Evolutionary conservation across 2,888 invertebrate species (phyloP).

Genomic region (Perizoma flavofasciatum): DNA sequence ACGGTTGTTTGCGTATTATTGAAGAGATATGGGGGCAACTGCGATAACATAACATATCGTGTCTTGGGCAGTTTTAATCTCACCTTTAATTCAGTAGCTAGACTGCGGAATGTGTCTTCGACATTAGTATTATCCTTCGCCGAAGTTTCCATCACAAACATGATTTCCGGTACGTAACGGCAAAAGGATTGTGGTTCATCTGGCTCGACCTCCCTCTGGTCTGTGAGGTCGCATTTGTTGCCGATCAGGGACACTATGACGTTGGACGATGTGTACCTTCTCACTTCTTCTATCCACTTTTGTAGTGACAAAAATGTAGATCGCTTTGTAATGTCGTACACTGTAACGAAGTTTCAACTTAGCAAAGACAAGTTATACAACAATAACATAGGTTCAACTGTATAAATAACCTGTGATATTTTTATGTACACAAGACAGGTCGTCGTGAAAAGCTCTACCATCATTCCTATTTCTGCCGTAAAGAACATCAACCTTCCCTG

Average conservation of each 20-base stretch:
- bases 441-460: too few relatives aligned
- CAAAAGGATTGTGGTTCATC: constrained; percentile 95
- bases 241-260: constrained; percentile 96
- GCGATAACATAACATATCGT: too few relatives aligned
- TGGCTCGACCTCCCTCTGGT: constrained; percentile 91
- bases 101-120: constrained; percentile 93
- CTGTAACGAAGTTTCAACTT: constrained; percentile 68
- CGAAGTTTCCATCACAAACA: constrained; percentile 94
- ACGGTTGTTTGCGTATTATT: too few relatives aligned
- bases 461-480: too few relatives aligned
- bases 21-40: too few relatives aligned
- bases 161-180: constrained; percentile 92
- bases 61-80: not conserved
- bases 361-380: not conserved
- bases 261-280: constrained; percentile 96
- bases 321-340: constrained; percentile 97
- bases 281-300: constrained; percentile 98
- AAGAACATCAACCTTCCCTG: too few relatives aligned
- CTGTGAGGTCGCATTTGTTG: constrained; percentile 94
- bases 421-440: too few relatives aligned
- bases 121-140: constrained; percentile 96
- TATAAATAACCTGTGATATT: too few relatives aligned
- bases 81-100: constrained; percentile 94
- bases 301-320: constrained; percentile 95
- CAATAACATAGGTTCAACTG: not conserved